Conservation (phyloP, 1,140 invertebrate species). For the Bicyclus anynana region DNA sequence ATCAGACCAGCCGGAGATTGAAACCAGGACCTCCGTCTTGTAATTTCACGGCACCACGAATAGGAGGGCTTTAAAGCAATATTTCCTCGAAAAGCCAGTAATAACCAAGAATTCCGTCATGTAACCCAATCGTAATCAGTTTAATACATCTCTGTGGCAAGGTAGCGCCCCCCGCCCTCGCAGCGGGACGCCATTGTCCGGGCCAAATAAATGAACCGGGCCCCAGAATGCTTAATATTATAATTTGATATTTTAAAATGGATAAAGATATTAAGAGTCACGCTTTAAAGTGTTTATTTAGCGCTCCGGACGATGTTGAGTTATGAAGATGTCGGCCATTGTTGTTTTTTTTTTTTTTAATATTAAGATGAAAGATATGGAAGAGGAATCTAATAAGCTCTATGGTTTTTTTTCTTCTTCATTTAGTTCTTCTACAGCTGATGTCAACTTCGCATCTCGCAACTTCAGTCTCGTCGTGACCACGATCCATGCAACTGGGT, state of each 20-base stretch:
- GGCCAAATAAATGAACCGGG: conserved; percentile 55
- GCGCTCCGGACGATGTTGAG: conserved; percentile 45
- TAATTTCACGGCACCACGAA: no score
- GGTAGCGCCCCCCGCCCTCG: conserved; percentile 27
- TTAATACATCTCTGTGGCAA: conserved; percentile 27
- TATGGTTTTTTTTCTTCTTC: no score
- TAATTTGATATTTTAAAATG: conserved; percentile 73
- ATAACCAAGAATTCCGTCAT: conserved; percentile 10
- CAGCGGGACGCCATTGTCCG: conserved; percentile 55
- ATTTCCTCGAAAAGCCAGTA: neutral
- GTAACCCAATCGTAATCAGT: conserved; percentile 26
- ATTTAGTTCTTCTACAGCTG: no score
- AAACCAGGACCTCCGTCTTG: no score
- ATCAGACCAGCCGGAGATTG: no score
- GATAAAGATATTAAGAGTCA: conserved; percentile 72
- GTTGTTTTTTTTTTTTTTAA: conserved; percentile 20
- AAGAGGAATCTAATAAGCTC: no score
- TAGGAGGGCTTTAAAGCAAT: no score
- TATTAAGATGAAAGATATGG: neutral
- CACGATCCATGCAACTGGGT: no score
- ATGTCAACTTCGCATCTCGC: no score
- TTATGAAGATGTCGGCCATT: conserved; percentile 33
- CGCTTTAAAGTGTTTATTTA: conserved; percentile 65
- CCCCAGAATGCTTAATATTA: conserved; percentile 63
- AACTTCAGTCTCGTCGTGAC: no score